These are phyloP conservation scores for Platyrinchus mystaceus DNA, from an alignment of 2,797 vertebrate genomes.

Conservation along the genomic window DNA sequence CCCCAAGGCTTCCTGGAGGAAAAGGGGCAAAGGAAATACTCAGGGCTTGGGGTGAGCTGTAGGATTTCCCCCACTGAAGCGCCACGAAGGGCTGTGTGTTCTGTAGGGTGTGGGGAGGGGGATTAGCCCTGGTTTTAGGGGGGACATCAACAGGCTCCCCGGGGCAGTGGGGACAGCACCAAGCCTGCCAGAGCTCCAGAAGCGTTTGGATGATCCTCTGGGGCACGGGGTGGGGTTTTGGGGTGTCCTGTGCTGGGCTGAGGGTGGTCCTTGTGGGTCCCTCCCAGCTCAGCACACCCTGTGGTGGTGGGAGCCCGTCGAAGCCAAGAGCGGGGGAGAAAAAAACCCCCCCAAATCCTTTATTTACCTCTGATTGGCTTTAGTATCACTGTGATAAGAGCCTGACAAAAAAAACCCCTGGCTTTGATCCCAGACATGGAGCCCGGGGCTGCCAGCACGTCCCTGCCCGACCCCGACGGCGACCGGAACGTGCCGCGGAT, in stretches of 20 bases:
- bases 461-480: constrained; percentile 82
- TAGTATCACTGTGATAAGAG: neutral
- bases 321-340: too few relatives aligned
- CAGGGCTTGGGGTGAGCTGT: neutral
- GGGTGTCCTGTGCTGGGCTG: neutral
- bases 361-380: neutral
- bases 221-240: neutral
- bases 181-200: neutral
- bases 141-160: neutral
- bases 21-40: neutral
- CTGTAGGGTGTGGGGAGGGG: neutral
- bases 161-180: neutral
- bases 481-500: constrained; percentile 89
- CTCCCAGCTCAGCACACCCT: neutral
- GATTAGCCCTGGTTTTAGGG: neutral
- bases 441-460: constrained; percentile 82
- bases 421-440: constrained; percentile 77
- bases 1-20: neutral
- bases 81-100: neutral
- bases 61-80: neutral
- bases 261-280: neutral
- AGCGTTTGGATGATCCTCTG: neutral
- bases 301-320: neutral
- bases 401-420: neutral
- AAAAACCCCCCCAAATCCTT: neutral